A percentile compares a stretch with the other conserved stretches of the same genome.
phyloP scores from a whole-genome alignment of 2,797 vertebrate genomes.

The Acanthurus leucopareius region DNA sequence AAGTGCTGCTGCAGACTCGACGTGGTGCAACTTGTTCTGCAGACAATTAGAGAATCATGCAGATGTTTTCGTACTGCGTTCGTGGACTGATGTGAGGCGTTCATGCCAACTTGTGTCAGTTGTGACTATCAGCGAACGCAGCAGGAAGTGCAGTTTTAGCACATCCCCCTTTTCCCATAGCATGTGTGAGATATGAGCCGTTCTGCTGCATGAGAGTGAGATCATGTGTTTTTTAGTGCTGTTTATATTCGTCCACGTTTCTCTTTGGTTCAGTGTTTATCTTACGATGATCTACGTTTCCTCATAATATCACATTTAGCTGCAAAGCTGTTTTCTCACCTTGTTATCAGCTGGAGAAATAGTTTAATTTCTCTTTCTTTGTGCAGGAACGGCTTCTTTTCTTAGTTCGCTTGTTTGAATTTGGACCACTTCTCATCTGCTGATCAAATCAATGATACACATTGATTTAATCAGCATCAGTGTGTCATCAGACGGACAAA shows the following conservation, averaged over 20 bases:
- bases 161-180: constrained; percentile 49
- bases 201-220: not conserved
- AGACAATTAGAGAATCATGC: not conserved
- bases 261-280: constrained; percentile 5
- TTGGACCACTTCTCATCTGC: too few species aligned
- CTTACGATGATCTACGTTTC: not conserved
- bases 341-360: too few species aligned
- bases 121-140: constrained; percentile 35
- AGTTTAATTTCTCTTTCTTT: too few species aligned
- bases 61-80: not conserved
- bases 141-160: constrained; percentile 56
- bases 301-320: not conserved
- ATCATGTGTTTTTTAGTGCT: not conserved
- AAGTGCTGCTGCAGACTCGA: not conserved
- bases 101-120: not conserved
- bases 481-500: too few species aligned
- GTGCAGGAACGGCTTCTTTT: too few species aligned
- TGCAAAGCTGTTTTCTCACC: constrained; percentile 4
- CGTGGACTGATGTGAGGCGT: not conserved
- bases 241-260: not conserved
- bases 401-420: too few species aligned
- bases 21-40: constrained; percentile 8
- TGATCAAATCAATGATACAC: too few species aligned
- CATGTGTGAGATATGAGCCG: not conserved
- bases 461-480: too few species aligned